Conservation (phyloP, 2,888 invertebrate genomes). For the Orthosia gracilis region DNA sequence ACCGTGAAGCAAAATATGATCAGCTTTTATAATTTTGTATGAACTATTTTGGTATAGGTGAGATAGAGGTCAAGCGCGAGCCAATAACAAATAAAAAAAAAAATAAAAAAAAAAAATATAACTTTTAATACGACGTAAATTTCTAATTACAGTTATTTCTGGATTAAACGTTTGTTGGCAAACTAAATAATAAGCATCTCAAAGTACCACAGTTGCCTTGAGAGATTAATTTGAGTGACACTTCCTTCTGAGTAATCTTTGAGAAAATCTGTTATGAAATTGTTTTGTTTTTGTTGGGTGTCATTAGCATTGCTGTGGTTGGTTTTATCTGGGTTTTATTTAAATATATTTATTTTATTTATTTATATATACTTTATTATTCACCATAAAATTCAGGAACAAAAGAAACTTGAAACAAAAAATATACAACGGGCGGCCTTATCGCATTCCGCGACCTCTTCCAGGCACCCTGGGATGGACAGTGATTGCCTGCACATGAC, state of each 20-base stretch:
- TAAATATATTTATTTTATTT: slow-evolving; percentile 15
- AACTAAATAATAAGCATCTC: slow-evolving; percentile 20
- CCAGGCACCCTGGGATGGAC: no score
- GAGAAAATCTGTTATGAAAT: slow-evolving; percentile 40
- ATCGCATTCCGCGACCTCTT: no score
- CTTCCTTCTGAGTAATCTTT: slow-evolving; percentile 48
- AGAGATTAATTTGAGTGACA: slow-evolving; percentile 53
- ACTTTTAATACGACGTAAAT: slow-evolving; percentile 17
- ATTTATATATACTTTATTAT: no score
- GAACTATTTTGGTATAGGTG: slow-evolving; percentile 21
- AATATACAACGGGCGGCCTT: no score
- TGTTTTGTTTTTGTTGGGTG: slow-evolving; percentile 47
- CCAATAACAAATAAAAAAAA: no score
- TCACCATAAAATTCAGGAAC: no score
- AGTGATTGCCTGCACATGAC: no score
- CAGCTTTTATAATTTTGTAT: slow-evolving; percentile 3
- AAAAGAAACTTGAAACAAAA: no score
- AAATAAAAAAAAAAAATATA: no score
- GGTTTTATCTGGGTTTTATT: not conserved
- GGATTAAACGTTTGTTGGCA: slow-evolving; percentile 42
- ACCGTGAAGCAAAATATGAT: not conserved
- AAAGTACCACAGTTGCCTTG: slow-evolving; percentile 37
- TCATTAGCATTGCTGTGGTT: slow-evolving; percentile 34
- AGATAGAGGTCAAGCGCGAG: no score
- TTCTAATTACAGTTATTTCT: slow-evolving; percentile 27